A percentile compares a stretch with the other conserved stretches of the same genome.
Evolutionary conservation across 2,888 invertebrate genomes (phyloP).

Genomic region (Pristionchus fissidentatus): DNA sequence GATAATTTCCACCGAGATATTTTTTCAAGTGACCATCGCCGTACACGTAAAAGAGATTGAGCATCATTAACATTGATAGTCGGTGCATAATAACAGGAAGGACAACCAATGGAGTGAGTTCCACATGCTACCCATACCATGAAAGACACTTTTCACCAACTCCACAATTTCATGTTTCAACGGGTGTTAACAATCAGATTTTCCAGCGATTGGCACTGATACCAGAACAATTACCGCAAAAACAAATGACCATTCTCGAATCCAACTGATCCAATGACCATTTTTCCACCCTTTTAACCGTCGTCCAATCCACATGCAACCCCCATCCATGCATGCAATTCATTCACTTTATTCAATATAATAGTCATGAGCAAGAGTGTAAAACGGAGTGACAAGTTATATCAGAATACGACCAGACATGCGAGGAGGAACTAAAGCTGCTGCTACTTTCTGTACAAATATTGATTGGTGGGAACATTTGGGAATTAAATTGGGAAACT

Average conservation of each 20-base stretch:
- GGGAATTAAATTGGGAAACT: not conserved
- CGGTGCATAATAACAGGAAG: no score
- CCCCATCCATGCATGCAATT: not conserved
- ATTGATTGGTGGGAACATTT: not conserved
- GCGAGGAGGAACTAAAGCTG: constrained; percentile 32
- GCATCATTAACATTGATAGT: no score
- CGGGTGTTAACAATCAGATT: no score
- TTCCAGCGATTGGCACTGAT: no score
- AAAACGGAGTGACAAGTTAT: not conserved
- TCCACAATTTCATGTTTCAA: no score
- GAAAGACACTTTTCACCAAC: no score
- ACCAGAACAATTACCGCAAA: no score
- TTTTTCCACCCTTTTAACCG: not conserved
- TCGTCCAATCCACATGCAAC: not conserved
- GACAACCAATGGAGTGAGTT: no score
- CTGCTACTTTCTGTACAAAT: not conserved
- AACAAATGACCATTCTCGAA: not conserved
- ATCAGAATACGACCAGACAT: constrained; percentile 13
- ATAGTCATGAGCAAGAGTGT: constrained; percentile 20
- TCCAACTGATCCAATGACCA: not conserved
- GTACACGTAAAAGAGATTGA: no score
- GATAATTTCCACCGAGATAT: no score
- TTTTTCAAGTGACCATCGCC: no score
- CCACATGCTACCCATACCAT: no score
- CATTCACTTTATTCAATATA: constrained; percentile 14